Percentiles rank a stretch among this genome's conserved stretches.
Conservation (phyloP, 2,113 vertebrate genomes). For the Gadus macrocephalus region DNA sequence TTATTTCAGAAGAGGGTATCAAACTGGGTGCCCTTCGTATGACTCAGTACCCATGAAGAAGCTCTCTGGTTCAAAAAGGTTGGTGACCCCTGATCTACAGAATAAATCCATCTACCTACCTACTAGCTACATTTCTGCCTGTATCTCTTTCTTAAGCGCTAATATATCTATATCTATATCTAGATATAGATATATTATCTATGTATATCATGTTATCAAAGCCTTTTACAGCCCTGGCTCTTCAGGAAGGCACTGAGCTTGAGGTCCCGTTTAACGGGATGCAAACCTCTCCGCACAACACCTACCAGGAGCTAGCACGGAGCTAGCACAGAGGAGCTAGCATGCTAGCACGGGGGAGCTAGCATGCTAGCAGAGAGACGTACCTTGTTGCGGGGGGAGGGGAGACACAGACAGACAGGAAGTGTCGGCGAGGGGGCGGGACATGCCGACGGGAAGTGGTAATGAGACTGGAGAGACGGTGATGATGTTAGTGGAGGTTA, state of each 20-base stretch:
- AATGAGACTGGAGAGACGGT: slow-evolving; percentile 27
- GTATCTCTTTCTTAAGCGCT: too few relatives aligned
- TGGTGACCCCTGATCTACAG: too few relatives aligned
- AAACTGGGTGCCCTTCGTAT: too few relatives aligned
- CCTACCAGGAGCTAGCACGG: too few relatives aligned
- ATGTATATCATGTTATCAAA: not conserved
- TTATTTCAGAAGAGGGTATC: too few relatives aligned
- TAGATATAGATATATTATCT: not conserved
- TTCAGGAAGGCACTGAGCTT: not conserved
- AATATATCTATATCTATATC: not conserved
- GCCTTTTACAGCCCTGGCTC: not conserved
- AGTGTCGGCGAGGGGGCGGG: slow-evolving; percentile 45
- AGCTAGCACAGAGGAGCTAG: too few relatives aligned
- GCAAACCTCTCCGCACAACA: too few relatives aligned
- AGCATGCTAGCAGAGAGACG: slow-evolving; percentile 34
- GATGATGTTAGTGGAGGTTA: slow-evolving; percentile 59
- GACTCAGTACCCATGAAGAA: too few relatives aligned
- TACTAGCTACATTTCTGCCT: not conserved
- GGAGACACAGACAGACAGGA: slow-evolving; percentile 45
- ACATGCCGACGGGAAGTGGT: slow-evolving; percentile 36
- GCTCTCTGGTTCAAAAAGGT: too few relatives aligned
- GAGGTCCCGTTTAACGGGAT: too few relatives aligned
- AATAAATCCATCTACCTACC: not conserved
- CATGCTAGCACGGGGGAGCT: too few relatives aligned
- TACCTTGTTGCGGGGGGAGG: slow-evolving; percentile 24